Evolutionary conservation across 2,797 vertebrate species (phyloP).

Genomic region (Steatocranus sp.): DNA sequence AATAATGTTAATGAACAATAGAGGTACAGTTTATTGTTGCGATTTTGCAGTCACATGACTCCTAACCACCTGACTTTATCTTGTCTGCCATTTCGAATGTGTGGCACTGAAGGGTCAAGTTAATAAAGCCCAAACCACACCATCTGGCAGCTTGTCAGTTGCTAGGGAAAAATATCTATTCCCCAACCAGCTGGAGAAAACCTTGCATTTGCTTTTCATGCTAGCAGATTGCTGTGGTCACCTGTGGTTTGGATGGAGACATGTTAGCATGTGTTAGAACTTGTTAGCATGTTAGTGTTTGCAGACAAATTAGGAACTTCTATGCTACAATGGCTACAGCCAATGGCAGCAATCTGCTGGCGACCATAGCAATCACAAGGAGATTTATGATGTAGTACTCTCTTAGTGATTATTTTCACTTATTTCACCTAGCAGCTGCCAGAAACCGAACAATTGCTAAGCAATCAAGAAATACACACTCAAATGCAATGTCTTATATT

Average conservation of each 20-base stretch:
- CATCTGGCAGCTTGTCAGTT: accelerated
- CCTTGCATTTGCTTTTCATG: neutral
- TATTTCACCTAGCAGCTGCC: accelerated
- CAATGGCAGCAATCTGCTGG: neutral
- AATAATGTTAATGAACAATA: neutral
- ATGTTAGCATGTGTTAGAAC: neutral
- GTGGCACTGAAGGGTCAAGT: neutral
- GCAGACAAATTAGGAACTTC: neutral
- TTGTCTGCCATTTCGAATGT: neutral
- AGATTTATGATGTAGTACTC: accelerated
- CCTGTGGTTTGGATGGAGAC: neutral
- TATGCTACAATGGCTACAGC: neutral
- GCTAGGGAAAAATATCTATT: accelerated
- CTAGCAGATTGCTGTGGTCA: neutral
- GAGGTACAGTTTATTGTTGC: neutral
- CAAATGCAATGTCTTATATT: neutral
- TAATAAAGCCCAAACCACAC: neutral
- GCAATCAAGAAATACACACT: neutral
- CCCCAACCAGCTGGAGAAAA: neutral
- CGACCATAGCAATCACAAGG: neutral
- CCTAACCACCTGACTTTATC: neutral
- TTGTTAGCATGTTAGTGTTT: neutral
- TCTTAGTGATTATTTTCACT: neutral
- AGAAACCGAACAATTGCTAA: neutral
- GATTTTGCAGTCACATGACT: accelerated